Percentiles rank a stretch among this genome's conserved stretches.
Evolutionary conservation across 1,140 invertebrate genomes (phyloP).

Genomic region (Solenopsis invicta): DNA sequence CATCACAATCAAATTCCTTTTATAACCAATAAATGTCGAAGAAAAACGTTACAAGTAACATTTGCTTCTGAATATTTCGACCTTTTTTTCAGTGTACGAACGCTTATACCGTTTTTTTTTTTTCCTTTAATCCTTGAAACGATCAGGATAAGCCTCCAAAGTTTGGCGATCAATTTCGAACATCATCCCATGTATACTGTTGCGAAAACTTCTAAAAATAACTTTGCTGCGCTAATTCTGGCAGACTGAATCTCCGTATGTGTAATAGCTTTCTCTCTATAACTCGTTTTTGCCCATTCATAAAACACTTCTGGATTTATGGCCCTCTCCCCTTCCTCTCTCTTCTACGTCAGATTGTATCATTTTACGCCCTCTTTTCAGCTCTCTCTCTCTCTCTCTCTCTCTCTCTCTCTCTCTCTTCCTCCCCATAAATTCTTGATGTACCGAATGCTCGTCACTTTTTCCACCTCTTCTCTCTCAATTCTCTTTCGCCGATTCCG

Average conservation of each 20-base stretch:
- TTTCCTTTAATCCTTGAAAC: not conserved
- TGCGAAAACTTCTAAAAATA: slow-evolving; percentile 21
- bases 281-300: slow-evolving; percentile 9
- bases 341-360: slow-evolving; percentile 32
- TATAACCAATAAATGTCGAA: no score
- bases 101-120: not conserved
- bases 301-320: slow-evolving; percentile 32
- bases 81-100: no score
- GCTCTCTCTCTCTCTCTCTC: slow-evolving; percentile 31
- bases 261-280: slow-evolving; percentile 1
- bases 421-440: slow-evolving; percentile 36
- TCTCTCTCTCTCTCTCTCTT: slow-evolving; percentile 24
- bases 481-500: slow-evolving; percentile 37
- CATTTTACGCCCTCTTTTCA: slow-evolving; percentile 9
- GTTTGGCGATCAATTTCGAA: not conserved
- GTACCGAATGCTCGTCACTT: not conserved
- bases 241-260: not conserved
- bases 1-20: no score
- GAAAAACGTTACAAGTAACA: no score
- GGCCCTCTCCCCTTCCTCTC: not conserved
- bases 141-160: not conserved
- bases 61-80: no score
- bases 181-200: not conserved
- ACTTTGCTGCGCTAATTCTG: not conserved
- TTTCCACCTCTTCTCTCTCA: not conserved